Conservation (phyloP, 2,113 vertebrate species). For the Malurus cyaneus region DNA sequence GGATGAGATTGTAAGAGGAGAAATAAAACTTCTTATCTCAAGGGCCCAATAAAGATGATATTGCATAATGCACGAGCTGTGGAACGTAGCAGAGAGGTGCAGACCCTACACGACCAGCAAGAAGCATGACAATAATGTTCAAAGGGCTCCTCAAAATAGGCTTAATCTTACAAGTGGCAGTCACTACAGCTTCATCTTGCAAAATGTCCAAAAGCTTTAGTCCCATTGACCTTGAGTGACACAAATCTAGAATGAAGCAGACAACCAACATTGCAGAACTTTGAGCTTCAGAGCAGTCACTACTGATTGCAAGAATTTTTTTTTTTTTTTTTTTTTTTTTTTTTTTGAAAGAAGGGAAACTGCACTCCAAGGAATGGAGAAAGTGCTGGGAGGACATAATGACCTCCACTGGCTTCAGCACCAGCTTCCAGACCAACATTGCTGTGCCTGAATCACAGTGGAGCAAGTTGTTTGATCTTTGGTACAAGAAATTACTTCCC, state of each 20-base stretch:
- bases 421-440: not conserved
- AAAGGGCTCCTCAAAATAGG: not conserved
- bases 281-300: not conserved
- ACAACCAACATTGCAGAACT: not conserved
- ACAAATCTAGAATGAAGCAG: not conserved
- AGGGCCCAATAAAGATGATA: rapidly evolving
- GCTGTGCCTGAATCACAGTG: not conserved
- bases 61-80: not conserved
- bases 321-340: not conserved
- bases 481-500: not conserved
- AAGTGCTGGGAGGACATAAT: not conserved
- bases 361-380: not conserved
- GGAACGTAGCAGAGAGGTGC: not conserved
- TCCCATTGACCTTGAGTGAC: not conserved
- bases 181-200: not conserved
- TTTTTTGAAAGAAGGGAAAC: not conserved
- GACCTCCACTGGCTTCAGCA: not conserved
- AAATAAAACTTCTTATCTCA: not conserved
- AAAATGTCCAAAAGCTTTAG: not conserved
- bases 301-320: not conserved
- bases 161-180: not conserved
- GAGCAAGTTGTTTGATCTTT: not conserved
- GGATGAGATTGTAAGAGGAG: not conserved
- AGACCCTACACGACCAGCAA: not conserved
- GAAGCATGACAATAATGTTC: not conserved